These are phyloP conservation scores for Podarcis raffonei DNA, from an alignment of 2,113 vertebrate species.

Conservation along the genomic window DNA sequence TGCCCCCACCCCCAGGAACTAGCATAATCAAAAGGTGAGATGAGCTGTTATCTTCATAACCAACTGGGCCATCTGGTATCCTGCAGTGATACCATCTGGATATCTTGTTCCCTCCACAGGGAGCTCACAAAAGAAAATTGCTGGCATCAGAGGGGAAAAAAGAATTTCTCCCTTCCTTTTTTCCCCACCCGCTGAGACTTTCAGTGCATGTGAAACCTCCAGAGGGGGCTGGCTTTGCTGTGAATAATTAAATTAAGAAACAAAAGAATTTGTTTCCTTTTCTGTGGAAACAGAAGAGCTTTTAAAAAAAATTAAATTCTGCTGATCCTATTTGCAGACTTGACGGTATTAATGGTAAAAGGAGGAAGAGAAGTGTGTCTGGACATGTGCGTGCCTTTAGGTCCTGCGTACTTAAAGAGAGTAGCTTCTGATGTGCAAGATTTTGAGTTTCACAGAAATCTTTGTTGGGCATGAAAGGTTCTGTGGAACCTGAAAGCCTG, in stretches of 20 bases:
- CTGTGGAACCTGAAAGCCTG: neutral
- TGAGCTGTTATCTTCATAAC: neutral
- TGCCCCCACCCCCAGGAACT: neutral
- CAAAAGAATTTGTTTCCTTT: neutral
- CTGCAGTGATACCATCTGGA: constrained; percentile 13
- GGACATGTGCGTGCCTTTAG: neutral
- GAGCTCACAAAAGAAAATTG: neutral
- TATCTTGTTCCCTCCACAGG: neutral
- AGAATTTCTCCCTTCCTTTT: neutral
- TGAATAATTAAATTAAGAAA: neutral
- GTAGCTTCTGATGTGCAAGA: too few relatives aligned
- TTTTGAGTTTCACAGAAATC: neutral
- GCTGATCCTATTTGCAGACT: neutral
- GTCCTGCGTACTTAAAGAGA: neutral
- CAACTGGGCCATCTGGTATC: neutral
- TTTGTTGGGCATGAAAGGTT: neutral
- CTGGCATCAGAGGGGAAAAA: neutral
- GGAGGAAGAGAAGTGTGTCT: neutral
- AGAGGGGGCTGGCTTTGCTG: neutral
- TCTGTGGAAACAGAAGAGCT: neutral
- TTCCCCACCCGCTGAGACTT: neutral
- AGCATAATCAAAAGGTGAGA: neutral
- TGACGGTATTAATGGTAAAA: neutral
- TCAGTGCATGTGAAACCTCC: neutral
- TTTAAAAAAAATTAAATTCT: neutral